These are phyloP conservation scores for Amiota minor DNA, from an alignment of 2,888 invertebrate species.

Conservation along the genomic window DNA sequence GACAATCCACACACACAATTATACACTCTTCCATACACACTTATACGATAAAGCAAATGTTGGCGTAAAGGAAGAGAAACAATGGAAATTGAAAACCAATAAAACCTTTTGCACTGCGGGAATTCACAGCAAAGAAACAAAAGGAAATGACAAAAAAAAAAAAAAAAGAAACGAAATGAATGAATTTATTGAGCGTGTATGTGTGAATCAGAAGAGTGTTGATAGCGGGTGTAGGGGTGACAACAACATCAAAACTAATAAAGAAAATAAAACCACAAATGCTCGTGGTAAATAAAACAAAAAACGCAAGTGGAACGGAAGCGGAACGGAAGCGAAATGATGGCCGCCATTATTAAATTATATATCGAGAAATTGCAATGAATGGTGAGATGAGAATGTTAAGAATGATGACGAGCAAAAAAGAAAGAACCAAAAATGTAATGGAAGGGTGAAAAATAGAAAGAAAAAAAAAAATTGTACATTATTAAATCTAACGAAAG, in stretches of 20 bases:
- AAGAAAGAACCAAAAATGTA: background rate
- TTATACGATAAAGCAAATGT: background rate
- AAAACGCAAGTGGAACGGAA: background rate
- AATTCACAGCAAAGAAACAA: background rate
- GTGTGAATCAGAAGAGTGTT: background rate
- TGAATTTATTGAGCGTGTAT: conserved; percentile 20
- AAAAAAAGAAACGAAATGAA: background rate
- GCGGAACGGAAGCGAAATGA: background rate
- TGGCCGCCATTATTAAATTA: conserved; percentile 23
- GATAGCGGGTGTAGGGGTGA: background rate
- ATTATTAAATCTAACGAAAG: conserved; percentile 16
- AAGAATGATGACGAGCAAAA: background rate
- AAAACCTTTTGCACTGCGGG: background rate
- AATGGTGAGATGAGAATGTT: background rate
- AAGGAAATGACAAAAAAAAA: background rate
- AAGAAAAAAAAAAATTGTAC: conserved; percentile 1
- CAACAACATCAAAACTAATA: background rate
- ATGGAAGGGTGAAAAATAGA: background rate
- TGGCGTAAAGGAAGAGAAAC: background rate
- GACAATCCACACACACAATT: background rate
- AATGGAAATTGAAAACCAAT: conserved; percentile 25
- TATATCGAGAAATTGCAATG: background rate
- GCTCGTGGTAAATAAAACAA: background rate
- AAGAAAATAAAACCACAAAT: background rate
- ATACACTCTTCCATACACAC: background rate